Conservation (phyloP, 2,888 invertebrate genomes). For the Belgica antarctica region DNA sequence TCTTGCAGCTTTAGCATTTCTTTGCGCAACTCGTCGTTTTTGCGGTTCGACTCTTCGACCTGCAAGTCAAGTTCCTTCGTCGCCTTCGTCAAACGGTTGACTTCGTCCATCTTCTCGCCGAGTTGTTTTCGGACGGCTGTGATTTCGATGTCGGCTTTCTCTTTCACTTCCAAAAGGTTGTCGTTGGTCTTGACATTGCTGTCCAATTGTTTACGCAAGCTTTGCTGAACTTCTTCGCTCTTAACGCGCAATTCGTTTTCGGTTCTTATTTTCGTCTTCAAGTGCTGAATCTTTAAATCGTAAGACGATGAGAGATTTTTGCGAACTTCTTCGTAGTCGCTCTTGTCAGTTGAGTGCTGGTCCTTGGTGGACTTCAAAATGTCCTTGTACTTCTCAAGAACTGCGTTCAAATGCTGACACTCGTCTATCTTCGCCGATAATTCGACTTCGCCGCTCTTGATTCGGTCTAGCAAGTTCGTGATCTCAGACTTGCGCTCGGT, state of each 20-base stretch:
- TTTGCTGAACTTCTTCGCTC: conserved; percentile 51
- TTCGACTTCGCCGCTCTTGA: conserved; percentile 56
- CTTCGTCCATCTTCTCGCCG: conserved; percentile 45
- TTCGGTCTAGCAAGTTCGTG: conserved; percentile 52
- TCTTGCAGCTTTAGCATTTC: conserved; percentile 39
- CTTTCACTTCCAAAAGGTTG: neutral
- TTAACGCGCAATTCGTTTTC: conserved; percentile 56
- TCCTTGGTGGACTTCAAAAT: conserved; percentile 53
- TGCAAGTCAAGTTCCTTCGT: conserved; percentile 25
- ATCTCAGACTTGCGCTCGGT: conserved; percentile 55
- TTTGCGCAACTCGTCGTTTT: conserved; percentile 40
- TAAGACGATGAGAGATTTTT: conserved; percentile 53
- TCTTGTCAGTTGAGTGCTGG: conserved; percentile 50
- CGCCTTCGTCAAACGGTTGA: conserved; percentile 45
- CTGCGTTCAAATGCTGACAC: conserved; percentile 50
- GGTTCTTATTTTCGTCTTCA: conserved; percentile 54
- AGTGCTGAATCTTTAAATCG: conserved; percentile 54
- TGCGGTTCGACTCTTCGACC: conserved; percentile 15
- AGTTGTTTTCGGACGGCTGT: conserved; percentile 30
- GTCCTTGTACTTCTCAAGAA: conserved; percentile 52
- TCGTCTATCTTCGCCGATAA: conserved; percentile 53
- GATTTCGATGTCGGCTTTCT: conserved; percentile 32
- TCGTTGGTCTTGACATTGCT: conserved; percentile 49
- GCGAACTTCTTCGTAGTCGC: conserved; percentile 52
- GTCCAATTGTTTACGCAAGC: conserved; percentile 51